Evolutionary conservation across 2,113 vertebrate species (phyloP).

Genomic region (Antennarius striatus): DNA sequence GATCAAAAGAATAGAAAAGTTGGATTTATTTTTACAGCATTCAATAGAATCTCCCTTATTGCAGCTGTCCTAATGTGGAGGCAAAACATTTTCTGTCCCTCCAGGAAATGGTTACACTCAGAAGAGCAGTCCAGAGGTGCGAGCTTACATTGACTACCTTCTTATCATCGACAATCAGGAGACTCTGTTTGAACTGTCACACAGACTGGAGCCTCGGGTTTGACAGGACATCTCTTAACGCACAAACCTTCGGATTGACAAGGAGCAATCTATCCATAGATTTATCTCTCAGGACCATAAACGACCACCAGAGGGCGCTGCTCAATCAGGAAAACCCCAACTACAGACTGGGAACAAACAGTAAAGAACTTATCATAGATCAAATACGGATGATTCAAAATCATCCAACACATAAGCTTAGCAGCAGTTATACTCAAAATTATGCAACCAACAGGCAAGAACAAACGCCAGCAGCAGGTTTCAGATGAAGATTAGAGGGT

Average conservation of each 20-base stretch:
- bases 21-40: too few relatives aligned
- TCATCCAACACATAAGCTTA: background rate
- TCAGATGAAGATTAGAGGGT: background rate
- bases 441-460: background rate
- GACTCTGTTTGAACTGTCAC: slow-evolving; percentile 94
- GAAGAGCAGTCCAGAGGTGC: slow-evolving; percentile 90
- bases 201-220: slow-evolving; percentile 90
- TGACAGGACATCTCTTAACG: slow-evolving; percentile 63
- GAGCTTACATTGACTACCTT: slow-evolving; percentile 87
- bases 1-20: too few relatives aligned
- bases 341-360: slow-evolving; percentile 16
- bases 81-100: background rate
- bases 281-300: slow-evolving; percentile 54
- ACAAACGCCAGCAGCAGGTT: slow-evolving; percentile 10
- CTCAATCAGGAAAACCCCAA: slow-evolving; percentile 36
- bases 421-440: too few relatives aligned
- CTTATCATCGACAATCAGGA: slow-evolving; percentile 97
- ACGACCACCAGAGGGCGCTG: slow-evolving; percentile 56
- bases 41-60: too few relatives aligned
- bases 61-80: background rate
- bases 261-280: slow-evolving; percentile 27
- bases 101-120: slow-evolving; percentile 86
- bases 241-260: slow-evolving; percentile 26
- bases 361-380: background rate
- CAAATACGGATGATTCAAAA: background rate